These are phyloP conservation scores for Babyrousa celebensis DNA, from an alignment of 2,797 vertebrate species.

Conservation along the genomic window DNA sequence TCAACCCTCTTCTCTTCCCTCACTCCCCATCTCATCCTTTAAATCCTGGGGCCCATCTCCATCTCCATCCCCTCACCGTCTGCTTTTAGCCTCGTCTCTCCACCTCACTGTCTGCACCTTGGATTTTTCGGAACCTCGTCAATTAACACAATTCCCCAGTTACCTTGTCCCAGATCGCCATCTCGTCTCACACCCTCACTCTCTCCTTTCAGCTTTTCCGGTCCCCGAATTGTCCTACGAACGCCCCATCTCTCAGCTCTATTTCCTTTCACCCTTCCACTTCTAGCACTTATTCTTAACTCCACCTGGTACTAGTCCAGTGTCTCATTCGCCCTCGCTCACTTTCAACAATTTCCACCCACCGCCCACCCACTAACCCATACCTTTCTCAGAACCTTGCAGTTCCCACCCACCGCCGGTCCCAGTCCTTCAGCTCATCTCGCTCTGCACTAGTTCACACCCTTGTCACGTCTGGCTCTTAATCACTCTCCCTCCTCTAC, in stretches of 20 bases:
- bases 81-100: neutral
- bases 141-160: constrained; percentile 26
- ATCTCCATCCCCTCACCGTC: neutral
- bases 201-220: constrained; percentile 62
- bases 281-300: neutral
- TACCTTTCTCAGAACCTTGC: constrained; percentile 45
- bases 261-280: neutral
- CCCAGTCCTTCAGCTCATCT: constrained; percentile 74
- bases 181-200: constrained; percentile 48
- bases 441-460: constrained; percentile 82
- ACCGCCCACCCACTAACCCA: constrained; percentile 23
- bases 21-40: constrained; percentile 9
- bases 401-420: constrained; percentile 28
- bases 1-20: constrained; percentile 35
- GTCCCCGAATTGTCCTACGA: constrained; percentile 42
- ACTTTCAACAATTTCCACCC: constrained; percentile 54
- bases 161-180: constrained; percentile 60
- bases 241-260: constrained; percentile 44
- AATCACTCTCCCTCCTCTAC: constrained; percentile 71
- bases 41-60: too few species aligned
- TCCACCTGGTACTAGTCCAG: constrained; percentile 55
- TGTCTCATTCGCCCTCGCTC: neutral
- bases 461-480: constrained; percentile 85
- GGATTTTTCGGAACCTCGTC: constrained; percentile 47
- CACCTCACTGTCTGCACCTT: constrained; percentile 42